A percentile compares a stretch with the other conserved stretches of the same genome.
Evolutionary conservation across 1,140 invertebrate genomes (phyloP).

Genomic region (Centruroides vittatus): DNA sequence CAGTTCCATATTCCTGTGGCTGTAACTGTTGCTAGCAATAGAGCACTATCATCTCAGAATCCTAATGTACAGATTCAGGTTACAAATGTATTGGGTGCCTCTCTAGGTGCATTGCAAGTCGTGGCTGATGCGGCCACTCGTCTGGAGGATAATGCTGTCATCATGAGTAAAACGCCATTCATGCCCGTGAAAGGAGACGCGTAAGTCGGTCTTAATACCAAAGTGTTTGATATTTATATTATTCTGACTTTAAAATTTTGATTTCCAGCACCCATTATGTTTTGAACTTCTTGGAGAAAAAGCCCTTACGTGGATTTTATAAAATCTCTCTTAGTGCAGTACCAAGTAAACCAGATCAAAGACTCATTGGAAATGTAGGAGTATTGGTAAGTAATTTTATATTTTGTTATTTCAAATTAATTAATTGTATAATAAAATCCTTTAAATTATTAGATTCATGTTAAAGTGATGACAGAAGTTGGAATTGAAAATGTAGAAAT

Average conservation of each 20-base stretch:
- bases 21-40: constrained; percentile 55
- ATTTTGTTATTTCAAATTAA: not conserved
- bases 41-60: constrained; percentile 49
- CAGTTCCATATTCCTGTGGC: constrained; percentile 53
- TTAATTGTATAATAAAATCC: not conserved
- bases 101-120: constrained; percentile 50
- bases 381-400: constrained; percentile 36
- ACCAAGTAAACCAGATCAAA: constrained; percentile 37
- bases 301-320: constrained; percentile 69
- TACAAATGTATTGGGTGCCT: constrained; percentile 67
- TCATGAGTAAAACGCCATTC: constrained; percentile 50
- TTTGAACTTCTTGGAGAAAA: constrained; percentile 61
- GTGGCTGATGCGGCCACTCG: constrained; percentile 57
- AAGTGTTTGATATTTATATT: not conserved
- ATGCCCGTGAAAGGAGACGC: constrained; percentile 36
- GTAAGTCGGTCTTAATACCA: constrained; percentile 29
- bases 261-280: constrained; percentile 51
- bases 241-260: constrained; percentile 11
- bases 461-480: constrained; percentile 39
- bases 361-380: constrained; percentile 37
- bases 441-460: constrained; percentile 25
- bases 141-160: constrained; percentile 54
- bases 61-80: constrained; percentile 56
- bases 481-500: constrained; percentile 64
- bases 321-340: constrained; percentile 56